These are phyloP conservation scores for Theocolax elegans DNA, from an alignment of 1,140 invertebrate genomes.

Conservation along the genomic window DNA sequence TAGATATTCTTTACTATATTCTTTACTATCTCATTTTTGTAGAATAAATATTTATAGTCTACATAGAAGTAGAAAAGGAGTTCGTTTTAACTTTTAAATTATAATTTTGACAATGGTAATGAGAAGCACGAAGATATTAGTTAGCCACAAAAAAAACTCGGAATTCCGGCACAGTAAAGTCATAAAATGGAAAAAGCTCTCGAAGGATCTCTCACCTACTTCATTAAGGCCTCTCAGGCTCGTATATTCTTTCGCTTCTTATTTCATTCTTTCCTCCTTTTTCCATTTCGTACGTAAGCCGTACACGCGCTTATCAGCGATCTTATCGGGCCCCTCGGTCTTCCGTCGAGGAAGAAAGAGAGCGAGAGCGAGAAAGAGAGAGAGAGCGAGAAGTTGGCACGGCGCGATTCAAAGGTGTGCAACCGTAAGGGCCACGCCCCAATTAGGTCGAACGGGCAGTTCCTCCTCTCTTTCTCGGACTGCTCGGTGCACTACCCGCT, in stretches of 20 bases:
- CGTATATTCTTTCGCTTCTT: neutral
- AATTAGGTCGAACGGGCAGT: constrained; percentile 60
- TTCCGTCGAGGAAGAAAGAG: constrained; percentile 12
- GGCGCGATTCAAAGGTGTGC: constrained; percentile 52
- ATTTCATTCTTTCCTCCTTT: constrained; percentile 11
- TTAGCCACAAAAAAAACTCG: too few relatives aligned
- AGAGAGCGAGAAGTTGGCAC: constrained; percentile 8
- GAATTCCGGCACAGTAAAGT: neutral
- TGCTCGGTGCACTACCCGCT: constrained; percentile 46
- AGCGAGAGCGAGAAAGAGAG: constrained; percentile 35
- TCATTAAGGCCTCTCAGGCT: neutral
- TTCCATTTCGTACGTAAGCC: neutral
- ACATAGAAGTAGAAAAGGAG: too few relatives aligned
- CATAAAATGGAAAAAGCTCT: neutral
- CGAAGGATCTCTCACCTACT: neutral
- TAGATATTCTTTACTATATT: too few relatives aligned
- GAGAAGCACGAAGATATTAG: too few relatives aligned
- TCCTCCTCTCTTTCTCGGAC: constrained; percentile 25
- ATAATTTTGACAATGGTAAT: too few relatives aligned
- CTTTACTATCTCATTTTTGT: too few relatives aligned
- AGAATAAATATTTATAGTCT: too few relatives aligned
- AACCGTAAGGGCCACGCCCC: constrained; percentile 59
- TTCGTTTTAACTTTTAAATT: too few relatives aligned
- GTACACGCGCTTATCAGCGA: constrained; percentile 13
- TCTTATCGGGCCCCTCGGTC: constrained; percentile 21